phyloP scores from a whole-genome alignment of 2,113 vertebrate species.

The Morone chrysops region DNA sequence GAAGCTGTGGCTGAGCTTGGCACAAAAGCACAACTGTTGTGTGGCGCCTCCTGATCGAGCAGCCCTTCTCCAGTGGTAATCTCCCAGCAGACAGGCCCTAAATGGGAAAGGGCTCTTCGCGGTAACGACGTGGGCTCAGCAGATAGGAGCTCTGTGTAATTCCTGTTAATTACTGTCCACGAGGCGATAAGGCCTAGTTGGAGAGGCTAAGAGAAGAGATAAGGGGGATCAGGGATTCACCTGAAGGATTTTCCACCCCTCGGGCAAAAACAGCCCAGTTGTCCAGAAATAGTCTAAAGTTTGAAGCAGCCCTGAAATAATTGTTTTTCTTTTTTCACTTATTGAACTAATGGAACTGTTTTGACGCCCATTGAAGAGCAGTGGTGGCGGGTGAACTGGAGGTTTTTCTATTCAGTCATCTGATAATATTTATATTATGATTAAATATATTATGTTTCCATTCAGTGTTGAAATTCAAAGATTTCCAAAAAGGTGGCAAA shows the following conservation, averaged over 20 bases:
- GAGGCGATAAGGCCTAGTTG: conserved; percentile 76
- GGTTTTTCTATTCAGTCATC: conserved; percentile 4
- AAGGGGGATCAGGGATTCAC: conserved; percentile 75
- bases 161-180: conserved; percentile 82
- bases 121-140: conserved; percentile 61
- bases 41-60: conserved; percentile 53
- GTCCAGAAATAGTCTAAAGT: conserved; percentile 56
- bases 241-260: conserved; percentile 60
- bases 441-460: too few species aligned
- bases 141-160: conserved; percentile 78
- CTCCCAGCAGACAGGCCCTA: conserved; percentile 71
- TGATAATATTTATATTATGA: neutral
- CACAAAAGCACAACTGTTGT: conserved; percentile 45
- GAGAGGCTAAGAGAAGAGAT: conserved; percentile 75
- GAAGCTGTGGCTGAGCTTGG: conserved; percentile 16
- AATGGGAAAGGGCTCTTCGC: conserved; percentile 70
- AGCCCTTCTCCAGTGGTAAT: conserved; percentile 60
- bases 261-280: conserved; percentile 60
- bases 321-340: conserved; percentile 18
- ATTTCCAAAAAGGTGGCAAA: neutral
- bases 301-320: conserved; percentile 24
- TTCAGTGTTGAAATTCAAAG: neutral
- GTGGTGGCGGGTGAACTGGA: neutral
- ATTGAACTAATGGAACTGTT: conserved; percentile 8
- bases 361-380: neutral